phyloP scores from a whole-genome alignment of 2,113 vertebrate species.

The Amblyopsis rosae region DNA sequence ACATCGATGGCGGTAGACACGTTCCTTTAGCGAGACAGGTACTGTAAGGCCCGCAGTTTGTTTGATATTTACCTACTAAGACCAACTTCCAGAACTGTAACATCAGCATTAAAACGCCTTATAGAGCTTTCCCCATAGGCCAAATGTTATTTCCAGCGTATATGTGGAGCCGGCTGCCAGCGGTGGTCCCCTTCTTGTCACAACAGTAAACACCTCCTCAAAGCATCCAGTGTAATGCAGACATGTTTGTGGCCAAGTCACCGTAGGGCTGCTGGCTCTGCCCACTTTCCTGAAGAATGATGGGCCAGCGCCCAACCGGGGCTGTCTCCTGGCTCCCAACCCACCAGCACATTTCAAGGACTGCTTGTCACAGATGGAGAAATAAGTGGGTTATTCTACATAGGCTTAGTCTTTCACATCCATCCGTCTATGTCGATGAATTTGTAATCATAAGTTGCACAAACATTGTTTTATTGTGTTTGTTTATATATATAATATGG shows the following conservation, averaged over 20 bases:
- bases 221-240: conserved; percentile 23
- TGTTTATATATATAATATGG: not conserved
- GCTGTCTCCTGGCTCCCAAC: conserved; percentile 58
- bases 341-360: conserved; percentile 68
- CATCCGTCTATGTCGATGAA: conserved; percentile 11
- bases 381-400: conserved; percentile 67
- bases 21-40: not conserved
- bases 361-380: conserved; percentile 75
- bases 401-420: conserved; percentile 45
- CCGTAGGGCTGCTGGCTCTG: conserved; percentile 64
- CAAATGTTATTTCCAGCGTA: not conserved
- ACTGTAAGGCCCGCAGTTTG: not conserved
- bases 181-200: conserved; percentile 3
- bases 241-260: conserved; percentile 58
- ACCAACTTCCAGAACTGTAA: conserved; percentile 8
- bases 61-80: not conserved
- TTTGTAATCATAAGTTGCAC: conserved; percentile 1
- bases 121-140: not conserved
- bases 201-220: conserved; percentile 26
- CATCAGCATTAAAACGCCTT: conserved; percentile 10
- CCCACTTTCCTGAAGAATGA: conserved; percentile 71
- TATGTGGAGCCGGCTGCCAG: not conserved
- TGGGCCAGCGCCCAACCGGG: conserved; percentile 63
- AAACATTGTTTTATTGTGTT: not conserved
- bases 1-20: not conserved